Conservation (phyloP, 2,113 vertebrate genomes). For the Lepisosteus oculatus region DNA sequence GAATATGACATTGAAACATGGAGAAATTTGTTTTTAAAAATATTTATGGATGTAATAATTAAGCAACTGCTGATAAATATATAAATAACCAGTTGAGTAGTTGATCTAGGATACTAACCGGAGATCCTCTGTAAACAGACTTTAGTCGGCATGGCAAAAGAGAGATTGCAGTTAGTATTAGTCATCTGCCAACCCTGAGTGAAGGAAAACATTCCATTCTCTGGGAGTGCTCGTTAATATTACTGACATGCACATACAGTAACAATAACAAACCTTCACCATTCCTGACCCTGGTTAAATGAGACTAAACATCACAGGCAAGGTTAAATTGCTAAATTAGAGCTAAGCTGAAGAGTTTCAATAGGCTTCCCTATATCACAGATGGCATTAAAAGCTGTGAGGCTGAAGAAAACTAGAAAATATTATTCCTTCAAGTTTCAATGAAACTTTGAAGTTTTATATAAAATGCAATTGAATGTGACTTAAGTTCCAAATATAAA, state of each 20-base stretch:
- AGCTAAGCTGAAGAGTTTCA: neutral
- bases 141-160: slow-evolving; percentile 52
- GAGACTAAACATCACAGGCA: slow-evolving; percentile 51
- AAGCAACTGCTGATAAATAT: too few relatives aligned
- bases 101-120: slow-evolving; percentile 77
- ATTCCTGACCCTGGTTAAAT: slow-evolving; percentile 33
- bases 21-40: too few relatives aligned
- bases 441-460: too few relatives aligned
- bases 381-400: neutral
- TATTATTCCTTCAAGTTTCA: neutral
- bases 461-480: too few relatives aligned
- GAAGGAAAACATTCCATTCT: slow-evolving; percentile 41
- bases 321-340: slow-evolving; percentile 19
- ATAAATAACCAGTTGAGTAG: too few relatives aligned
- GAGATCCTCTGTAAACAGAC: slow-evolving; percentile 96
- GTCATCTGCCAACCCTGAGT: slow-evolving; percentile 34
- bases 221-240: slow-evolving; percentile 26
- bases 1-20: too few relatives aligned
- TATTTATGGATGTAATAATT: too few relatives aligned
- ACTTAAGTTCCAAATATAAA: too few relatives aligned
- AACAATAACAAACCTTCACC: slow-evolving; percentile 47
- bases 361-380: too few relatives aligned
- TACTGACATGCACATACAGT: neutral
- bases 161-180: slow-evolving; percentile 50
- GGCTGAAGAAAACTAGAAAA: slow-evolving; percentile 21